These are phyloP conservation scores for Drosophila nebulosa DNA, from an alignment of 1,140 invertebrate species.

Conservation along the genomic window DNA sequence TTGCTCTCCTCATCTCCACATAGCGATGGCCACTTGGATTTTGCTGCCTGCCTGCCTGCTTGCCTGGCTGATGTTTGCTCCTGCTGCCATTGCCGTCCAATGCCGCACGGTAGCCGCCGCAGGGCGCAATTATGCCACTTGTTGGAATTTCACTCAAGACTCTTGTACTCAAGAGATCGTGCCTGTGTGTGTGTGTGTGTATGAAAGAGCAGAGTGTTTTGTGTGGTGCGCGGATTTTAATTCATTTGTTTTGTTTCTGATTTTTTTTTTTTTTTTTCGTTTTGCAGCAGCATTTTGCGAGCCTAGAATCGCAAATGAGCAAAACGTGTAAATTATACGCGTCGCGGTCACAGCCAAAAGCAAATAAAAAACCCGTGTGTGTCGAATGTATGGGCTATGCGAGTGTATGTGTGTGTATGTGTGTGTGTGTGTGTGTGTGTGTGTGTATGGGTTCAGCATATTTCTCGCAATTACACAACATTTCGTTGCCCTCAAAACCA, in stretches of 20 bases:
- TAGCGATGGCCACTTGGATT: conserved; percentile 48
- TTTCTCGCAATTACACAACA: conserved; percentile 1
- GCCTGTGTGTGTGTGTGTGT: background rate
- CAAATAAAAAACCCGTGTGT: conserved; percentile 41
- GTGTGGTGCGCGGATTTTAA: conserved; percentile 41
- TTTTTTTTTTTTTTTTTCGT: conserved; percentile 23
- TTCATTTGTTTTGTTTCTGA: conserved; percentile 51
- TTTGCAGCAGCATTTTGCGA: conserved; percentile 58
- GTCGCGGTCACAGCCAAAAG: conserved; percentile 75
- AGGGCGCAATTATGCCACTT: conserved; percentile 78
- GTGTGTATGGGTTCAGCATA: background rate
- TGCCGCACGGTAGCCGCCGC: conserved; percentile 70
- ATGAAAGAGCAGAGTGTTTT: background rate
- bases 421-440: background rate
- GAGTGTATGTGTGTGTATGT: background rate
- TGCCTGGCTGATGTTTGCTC: background rate
- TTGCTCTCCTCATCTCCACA: conserved; percentile 22
- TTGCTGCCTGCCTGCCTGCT: background rate
- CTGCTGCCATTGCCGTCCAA: conserved; percentile 28
- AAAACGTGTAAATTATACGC: conserved; percentile 79
- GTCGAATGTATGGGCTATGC: conserved; percentile 15
- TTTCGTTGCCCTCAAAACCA: background rate
- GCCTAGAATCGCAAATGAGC: conserved; percentile 78
- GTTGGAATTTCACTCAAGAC: conserved; percentile 73
- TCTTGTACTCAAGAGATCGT: conserved; percentile 22